These are phyloP conservation scores for Oenanthe oenanthe DNA, from an alignment of 2,113 vertebrate genomes.

Conservation along the genomic window DNA sequence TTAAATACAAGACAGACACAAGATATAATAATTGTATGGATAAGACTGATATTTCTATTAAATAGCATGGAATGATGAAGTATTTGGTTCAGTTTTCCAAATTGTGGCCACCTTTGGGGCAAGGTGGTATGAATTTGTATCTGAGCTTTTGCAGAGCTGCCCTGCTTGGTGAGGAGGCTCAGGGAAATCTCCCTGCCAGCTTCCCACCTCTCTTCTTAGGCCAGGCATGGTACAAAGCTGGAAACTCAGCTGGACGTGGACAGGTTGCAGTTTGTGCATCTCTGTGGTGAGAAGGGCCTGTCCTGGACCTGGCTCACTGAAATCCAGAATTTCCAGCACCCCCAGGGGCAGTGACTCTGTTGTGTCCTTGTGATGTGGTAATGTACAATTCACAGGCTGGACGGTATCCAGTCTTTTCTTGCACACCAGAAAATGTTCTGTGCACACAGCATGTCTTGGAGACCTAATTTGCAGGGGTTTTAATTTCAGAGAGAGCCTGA, in stretches of 20 bases:
- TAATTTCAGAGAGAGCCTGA: neutral
- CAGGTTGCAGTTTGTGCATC: neutral
- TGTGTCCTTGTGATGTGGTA: neutral
- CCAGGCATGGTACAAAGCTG: neutral
- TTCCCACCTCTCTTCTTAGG: neutral
- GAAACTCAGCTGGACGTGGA: accelerated
- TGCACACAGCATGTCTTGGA: neutral
- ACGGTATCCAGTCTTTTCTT: accelerated
- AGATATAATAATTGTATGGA: neutral
- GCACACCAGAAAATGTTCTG: accelerated
- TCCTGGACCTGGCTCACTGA: too few species aligned
- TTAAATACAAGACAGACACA: neutral
- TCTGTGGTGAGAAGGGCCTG: neutral
- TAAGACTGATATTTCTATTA: neutral
- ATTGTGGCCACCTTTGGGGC: neutral
- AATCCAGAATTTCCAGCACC: neutral
- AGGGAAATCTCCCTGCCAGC: neutral
- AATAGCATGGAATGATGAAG: neutral
- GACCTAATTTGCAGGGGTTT: neutral
- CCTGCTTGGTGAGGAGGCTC: accelerated
- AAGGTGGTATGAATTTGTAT: neutral
- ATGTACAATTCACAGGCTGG: accelerated
- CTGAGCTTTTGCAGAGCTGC: neutral
- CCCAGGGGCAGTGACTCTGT: too few species aligned
- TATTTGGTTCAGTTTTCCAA: neutral